phyloP scores from a whole-genome alignment of 2,888 invertebrate species.

The Drosophila seclusa region DNA sequence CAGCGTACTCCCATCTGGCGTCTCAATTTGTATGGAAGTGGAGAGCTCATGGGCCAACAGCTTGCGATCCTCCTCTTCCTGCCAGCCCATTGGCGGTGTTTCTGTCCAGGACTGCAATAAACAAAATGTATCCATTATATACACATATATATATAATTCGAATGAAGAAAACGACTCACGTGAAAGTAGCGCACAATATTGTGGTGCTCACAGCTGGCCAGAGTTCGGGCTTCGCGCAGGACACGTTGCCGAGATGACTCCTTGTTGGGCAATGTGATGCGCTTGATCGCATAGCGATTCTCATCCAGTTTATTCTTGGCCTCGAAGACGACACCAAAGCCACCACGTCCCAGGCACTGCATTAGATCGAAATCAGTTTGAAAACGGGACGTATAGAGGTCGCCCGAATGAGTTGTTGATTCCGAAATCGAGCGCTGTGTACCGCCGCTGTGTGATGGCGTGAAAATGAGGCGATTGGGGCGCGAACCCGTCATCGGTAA shows the following conservation, averaged over 20 bases:
- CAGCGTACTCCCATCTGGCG: conserved; percentile 80
- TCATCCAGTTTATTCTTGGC: conserved; percentile 97
- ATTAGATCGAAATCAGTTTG: conserved; percentile 93
- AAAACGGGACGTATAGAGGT: conserved; percentile 88
- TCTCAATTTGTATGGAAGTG: conserved; percentile 85
- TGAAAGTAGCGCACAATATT: conserved; percentile 95
- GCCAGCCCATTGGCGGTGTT: conserved; percentile 95
- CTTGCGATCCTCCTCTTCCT: conserved; percentile 90
- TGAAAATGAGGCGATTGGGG: conserved; percentile 42
- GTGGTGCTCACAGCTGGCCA: conserved; percentile 97
- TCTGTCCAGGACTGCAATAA: conserved; percentile 95
- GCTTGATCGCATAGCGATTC: conserved; percentile 96
- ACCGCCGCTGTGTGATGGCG: conserved; percentile 8
- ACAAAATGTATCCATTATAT: conserved; percentile 84
- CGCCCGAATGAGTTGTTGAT: conserved; percentile 74
- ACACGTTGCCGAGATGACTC: conserved; percentile 93
- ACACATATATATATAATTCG: conserved; percentile 80
- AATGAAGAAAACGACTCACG: conserved; percentile 57
- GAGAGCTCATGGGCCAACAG: conserved; percentile 81
- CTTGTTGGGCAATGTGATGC: conserved; percentile 94
- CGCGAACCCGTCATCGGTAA: conserved; percentile 33
- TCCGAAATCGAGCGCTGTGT: conserved; percentile 75
- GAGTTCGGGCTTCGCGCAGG: conserved; percentile 96
- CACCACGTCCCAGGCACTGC: conserved; percentile 93
- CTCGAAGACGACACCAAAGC: conserved; percentile 98